Conservation (phyloP, 2,113 vertebrate genomes). For the Percina caprodes region DNA sequence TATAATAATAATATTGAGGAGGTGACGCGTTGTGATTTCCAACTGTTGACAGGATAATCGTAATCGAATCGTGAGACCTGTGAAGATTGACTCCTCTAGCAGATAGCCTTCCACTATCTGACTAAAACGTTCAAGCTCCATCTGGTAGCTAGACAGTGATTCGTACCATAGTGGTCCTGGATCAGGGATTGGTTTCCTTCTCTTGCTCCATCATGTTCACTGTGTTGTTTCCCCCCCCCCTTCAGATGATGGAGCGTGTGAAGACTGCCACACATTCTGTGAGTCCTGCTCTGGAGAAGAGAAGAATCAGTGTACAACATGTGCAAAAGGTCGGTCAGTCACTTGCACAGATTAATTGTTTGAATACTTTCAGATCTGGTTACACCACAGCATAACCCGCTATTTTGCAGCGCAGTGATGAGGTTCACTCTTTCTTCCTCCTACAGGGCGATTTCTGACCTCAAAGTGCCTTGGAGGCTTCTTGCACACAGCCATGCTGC, state of each 20-base stretch:
- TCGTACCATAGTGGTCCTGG: not conserved
- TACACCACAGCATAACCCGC: not conserved
- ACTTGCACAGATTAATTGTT: not conserved
- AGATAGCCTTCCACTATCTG: too few relatives aligned
- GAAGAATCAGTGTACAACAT: conserved; percentile 77
- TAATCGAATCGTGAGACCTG: too few relatives aligned
- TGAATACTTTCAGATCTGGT: not conserved
- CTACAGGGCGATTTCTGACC: conserved; percentile 83
- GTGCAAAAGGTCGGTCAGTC: conserved; percentile 72
- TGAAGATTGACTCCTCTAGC: too few relatives aligned
- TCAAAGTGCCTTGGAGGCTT: conserved; percentile 84
- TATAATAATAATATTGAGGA: too few relatives aligned
- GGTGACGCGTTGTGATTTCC: too few relatives aligned
- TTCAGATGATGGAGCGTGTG: conserved; percentile 78
- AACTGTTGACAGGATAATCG: too few relatives aligned
- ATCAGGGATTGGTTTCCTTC: not conserved
- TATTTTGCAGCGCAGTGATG: not conserved
- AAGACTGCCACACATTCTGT: conserved; percentile 79
- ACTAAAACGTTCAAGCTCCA: too few relatives aligned
- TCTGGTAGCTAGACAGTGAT: too few relatives aligned
- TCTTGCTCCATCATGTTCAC: not conserved
- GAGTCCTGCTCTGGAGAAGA: conserved; percentile 76
- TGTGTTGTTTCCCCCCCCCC: not conserved
- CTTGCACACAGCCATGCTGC: too few relatives aligned
- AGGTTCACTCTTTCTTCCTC: conserved; percentile 34